Percentiles rank a stretch among this genome's conserved stretches.
phyloP scores from a whole-genome alignment of 2,797 vertebrate genomes.

The Syncerus caffer region DNA sequence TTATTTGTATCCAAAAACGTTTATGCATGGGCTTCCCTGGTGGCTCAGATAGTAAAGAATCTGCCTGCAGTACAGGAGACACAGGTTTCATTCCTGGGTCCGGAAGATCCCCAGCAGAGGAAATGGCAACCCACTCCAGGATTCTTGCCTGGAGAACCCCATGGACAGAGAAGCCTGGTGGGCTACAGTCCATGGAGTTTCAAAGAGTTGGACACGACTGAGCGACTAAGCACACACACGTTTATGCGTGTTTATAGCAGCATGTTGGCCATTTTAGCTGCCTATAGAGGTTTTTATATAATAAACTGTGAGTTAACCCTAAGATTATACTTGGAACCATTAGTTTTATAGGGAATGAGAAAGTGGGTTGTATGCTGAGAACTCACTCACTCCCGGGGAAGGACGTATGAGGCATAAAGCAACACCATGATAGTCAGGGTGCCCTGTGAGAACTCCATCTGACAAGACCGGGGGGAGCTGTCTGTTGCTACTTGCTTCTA shows the following conservation, averaged over 20 bases:
- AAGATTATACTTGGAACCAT: neutral
- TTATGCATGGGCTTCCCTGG: neutral
- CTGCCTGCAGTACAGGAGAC: neutral
- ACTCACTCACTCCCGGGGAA: neutral
- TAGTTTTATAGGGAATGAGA: neutral
- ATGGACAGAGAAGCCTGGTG: neutral
- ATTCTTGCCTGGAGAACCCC: neutral
- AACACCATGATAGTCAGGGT: accelerated
- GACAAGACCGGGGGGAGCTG: neutral
- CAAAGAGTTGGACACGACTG: neutral
- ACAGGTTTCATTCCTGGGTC: neutral
- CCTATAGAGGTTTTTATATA: neutral
- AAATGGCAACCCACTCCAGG: neutral
- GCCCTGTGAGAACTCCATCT: neutral
- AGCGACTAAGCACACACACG: neutral
- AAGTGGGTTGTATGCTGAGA: neutral
- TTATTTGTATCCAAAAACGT: neutral
- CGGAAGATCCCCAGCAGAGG: neutral
- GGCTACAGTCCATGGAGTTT: neutral
- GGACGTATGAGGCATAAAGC: neutral
- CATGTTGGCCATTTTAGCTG: neutral
- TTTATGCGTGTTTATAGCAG: neutral
- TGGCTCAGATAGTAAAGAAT: neutral
- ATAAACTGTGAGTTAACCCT: neutral
- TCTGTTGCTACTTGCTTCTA: neutral